phyloP scores from a whole-genome alignment of 1,140 invertebrate species.

The Drosophila pseudoananassae region DNA sequence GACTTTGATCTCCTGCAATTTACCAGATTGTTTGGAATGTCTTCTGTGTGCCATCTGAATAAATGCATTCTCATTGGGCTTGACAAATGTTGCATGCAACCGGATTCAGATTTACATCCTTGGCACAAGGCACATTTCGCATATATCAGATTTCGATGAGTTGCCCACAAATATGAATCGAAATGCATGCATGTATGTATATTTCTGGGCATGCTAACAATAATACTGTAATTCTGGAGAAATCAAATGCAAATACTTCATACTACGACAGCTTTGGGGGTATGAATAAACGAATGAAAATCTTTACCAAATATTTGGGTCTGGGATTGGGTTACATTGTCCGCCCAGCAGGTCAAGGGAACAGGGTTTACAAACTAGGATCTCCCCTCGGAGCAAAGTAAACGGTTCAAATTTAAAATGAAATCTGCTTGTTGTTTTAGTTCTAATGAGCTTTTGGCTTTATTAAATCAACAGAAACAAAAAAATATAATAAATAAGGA shows the following conservation, averaged over 20 bases:
- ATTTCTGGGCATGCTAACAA: slow-evolving; percentile 7
- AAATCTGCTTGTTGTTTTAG: slow-evolving; percentile 22
- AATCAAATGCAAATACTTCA: slow-evolving; percentile 45
- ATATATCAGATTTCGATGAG: slow-evolving; percentile 24
- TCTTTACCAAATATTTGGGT: slow-evolving; percentile 21
- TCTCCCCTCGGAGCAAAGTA: slow-evolving; percentile 20
- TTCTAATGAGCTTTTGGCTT: slow-evolving; percentile 48
- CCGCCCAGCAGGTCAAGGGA: background rate
- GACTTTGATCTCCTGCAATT: slow-evolving; percentile 21
- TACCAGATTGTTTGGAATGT: slow-evolving; percentile 17
- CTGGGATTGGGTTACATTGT: slow-evolving; percentile 1
- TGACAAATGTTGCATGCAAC: slow-evolving; percentile 34
- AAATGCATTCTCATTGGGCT: slow-evolving; percentile 32
- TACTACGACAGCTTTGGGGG: background rate
- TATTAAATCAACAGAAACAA: slow-evolving; percentile 38
- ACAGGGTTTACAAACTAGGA: background rate
- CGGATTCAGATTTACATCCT: background rate
- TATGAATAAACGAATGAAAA: slow-evolving; percentile 6
- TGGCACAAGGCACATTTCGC: background rate
- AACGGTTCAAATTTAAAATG: slow-evolving; percentile 32
- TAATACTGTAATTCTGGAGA: slow-evolving; percentile 3
- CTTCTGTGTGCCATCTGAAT: slow-evolving; percentile 16
- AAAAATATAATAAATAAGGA: background rate
- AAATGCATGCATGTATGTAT: slow-evolving; percentile 9
- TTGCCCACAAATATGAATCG: slow-evolving; percentile 30